phyloP scores from a whole-genome alignment of 2,888 invertebrate species.

The Ormyrus pomaceus region DNA sequence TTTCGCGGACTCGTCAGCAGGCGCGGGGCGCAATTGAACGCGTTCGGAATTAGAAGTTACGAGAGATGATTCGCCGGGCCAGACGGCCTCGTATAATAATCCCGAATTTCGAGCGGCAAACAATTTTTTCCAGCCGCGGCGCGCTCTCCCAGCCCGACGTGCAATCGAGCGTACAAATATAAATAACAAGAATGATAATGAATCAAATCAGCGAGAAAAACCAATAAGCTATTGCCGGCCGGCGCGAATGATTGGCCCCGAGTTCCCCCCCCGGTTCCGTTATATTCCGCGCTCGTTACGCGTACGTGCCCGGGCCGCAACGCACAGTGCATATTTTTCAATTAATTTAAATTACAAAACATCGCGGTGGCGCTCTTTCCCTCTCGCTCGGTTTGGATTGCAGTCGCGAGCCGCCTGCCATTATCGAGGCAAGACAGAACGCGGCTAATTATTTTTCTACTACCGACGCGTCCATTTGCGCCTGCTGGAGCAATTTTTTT shows the following conservation, averaged over 20 bases:
- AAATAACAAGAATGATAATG: slow-evolving; percentile 74
- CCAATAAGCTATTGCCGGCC: slow-evolving; percentile 73
- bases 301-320: slow-evolving; percentile 51
- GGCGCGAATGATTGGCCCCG: slow-evolving; percentile 70
- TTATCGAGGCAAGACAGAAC: slow-evolving; percentile 4
- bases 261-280: slow-evolving; percentile 48
- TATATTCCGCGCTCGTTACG: slow-evolving; percentile 48
- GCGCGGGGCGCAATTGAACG: slow-evolving; percentile 16
- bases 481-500: slow-evolving; percentile 17
- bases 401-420: slow-evolving; percentile 34
- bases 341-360: slow-evolving; percentile 75
- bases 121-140: slow-evolving; percentile 15
- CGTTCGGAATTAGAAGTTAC: slow-evolving; percentile 46
- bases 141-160: not conserved
- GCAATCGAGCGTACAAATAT: slow-evolving; percentile 68
- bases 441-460: slow-evolving; percentile 55
- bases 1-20: not conserved
- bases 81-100: slow-evolving; percentile 33
- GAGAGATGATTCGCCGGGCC: slow-evolving; percentile 24
- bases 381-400: slow-evolving; percentile 27
- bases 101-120: slow-evolving; percentile 24
- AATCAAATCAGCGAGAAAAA: slow-evolving; percentile 74
- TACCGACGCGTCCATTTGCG: slow-evolving; percentile 50
- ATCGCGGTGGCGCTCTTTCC: slow-evolving; percentile 66
- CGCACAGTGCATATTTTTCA: slow-evolving; percentile 74